Base-by-base conservation (phyloP, 2,888 invertebrate species). In the Sinentomon sp. region DNA sequence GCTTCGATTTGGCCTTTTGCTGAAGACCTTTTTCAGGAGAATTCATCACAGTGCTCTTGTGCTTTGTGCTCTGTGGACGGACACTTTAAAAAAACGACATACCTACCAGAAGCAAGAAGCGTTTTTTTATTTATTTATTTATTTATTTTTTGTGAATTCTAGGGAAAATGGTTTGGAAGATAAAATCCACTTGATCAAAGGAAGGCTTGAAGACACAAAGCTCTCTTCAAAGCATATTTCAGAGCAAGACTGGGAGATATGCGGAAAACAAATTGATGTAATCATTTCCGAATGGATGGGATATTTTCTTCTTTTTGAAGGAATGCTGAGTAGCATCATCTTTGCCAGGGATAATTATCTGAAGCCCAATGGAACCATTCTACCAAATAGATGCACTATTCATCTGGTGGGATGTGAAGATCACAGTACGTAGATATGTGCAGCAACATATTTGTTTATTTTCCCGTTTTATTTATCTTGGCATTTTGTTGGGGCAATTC, bases 261-360 rank as follows among this genome's bases (percentile, higher is more conserved):
- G 20, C 31, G n/a, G n/a, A n/a, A n/a, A n/a, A n/a, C 69, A 74
- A 53, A 74, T 76, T 22, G 89, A 94, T 52, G 66, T 87, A 5
- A 80, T 94, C 42, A 69, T 94, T 3, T 89, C 89, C 0, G 92
- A 94, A 53, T 94, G 89, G 87, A 94, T 94, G 92, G 92, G 92
- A 1, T 94, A 94, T 52, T 89, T 92, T 51, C 59, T 94, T 24
- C 55, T 92, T 3, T 92, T 82, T 53, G 92, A 94, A 58, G 87
- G 83, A 27, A 94, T 94, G 92, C 52, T 92, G 36, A 87, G 89
- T 49, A 80, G 82, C 49, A 72, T 92, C 9, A 67, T 94, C 40
- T 74, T 73, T 52, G 82, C 83, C 1, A 63, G 85, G 45, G 72
- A 89, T 45, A 65, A 69, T 43, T 75, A 68, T 51, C 61, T 92